Evolutionary conservation across 1,140 invertebrate genomes (phyloP), one percentile per base, ranked within the genome.

Genomic region (Myzus persicae): DNA sequence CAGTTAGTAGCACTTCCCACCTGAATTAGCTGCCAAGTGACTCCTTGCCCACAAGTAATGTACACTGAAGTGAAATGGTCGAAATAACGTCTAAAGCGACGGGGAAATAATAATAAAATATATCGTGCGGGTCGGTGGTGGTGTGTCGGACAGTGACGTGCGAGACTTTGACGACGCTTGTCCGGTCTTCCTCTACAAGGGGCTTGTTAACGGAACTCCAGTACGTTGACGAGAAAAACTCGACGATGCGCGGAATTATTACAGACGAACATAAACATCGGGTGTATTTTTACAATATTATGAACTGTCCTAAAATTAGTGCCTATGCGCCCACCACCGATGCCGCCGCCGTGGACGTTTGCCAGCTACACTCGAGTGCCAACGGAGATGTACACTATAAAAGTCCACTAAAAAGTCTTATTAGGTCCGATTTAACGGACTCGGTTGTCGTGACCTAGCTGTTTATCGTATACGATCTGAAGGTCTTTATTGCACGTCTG

Each of bases 221-320:
- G 59, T 76, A 76, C 31, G 42, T 9, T 40, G 48, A 89, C 48
- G 48, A 40, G 88, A 54, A 54, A 54, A 54, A 89, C 24, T 89
- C 36, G 88, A 54, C 88, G 46, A 51, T 36, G 9, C 20, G 46
- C 36, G n/a, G 46, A 54, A 46, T 87, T n/a, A 87, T 87, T 87
- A 87, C 8, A 31, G 84, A 44, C 5, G 44, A n/a, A 89, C 46
- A 51, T 22, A 54, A 89, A 89, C 88, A 51, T 89, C 6, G 88
- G 22, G 36, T 89, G 48, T 89, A 89, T 89, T 89, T 89, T 89
- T 89, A 76, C 59, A n/a, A 76, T 76, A 76, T 76, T 76, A 89
- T 36, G 46, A 22, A 40, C 44, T 14, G 51, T 40, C 31, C 88
- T 89, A 89, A 89, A 89, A 89, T 54, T 51, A 89, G 48, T 54